Evolutionary conservation across 2,888 invertebrate species (phyloP).

Genomic region (Phlogophora meticulosa): DNA sequence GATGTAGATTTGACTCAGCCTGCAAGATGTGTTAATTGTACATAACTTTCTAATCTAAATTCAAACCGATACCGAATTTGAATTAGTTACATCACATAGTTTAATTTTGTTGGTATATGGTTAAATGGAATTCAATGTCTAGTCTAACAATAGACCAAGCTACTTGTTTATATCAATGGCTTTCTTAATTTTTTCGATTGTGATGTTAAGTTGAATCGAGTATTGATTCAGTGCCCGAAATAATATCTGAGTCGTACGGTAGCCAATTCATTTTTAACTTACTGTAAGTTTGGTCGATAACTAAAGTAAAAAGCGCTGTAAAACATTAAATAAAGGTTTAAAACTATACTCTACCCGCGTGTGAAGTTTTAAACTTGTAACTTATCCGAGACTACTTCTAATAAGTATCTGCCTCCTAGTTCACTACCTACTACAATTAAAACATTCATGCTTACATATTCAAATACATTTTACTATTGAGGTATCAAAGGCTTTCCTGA

Average conservation of each 20-base stretch:
- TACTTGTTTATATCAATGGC: not conserved
- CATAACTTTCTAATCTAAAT: no score
- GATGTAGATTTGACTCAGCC: no score
- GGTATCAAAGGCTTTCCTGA: conserved; percentile 18
- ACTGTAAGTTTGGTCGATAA: not conserved
- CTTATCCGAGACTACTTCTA: not conserved
- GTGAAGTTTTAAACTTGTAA: not conserved
- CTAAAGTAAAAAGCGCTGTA: not conserved
- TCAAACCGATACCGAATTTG: no score
- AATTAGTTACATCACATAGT: no score
- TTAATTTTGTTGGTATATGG: not conserved
- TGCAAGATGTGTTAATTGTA: no score
- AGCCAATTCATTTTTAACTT: conserved; percentile 15
- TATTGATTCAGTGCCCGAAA: conserved; percentile 5
- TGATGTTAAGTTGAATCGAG: conserved; percentile 7
- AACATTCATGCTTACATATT: not conserved
- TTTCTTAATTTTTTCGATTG: not conserved
- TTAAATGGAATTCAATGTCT: not conserved
- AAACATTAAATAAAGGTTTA: not conserved
- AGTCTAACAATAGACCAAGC: not conserved
- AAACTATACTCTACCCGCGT: not conserved
- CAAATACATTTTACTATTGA: conserved; percentile 18
- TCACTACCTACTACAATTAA: not conserved
- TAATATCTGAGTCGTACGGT: conserved; percentile 1
- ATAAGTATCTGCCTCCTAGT: not conserved